These are phyloP conservation scores for Chrysoperla carnea DNA, from an alignment of 1,140 invertebrate genomes.

Conservation along the genomic window DNA sequence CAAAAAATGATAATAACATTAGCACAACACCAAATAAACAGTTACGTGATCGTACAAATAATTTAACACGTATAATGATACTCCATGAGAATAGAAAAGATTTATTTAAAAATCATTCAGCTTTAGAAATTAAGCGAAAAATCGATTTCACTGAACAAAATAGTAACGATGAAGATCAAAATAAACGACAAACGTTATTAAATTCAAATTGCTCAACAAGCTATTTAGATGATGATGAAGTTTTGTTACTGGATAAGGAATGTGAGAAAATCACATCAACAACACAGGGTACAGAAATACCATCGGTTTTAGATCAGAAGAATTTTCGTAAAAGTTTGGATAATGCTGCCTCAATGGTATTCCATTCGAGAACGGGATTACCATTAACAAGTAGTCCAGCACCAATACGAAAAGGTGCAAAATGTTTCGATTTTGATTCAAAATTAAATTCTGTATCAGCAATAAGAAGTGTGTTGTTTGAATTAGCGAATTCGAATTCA, in stretches of 20 bases:
- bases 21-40: constrained; percentile 2
- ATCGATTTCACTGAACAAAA: background rate
- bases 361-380: constrained; percentile 63
- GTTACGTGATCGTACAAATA: background rate
- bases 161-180: background rate
- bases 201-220: no score
- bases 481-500: constrained; percentile 17
- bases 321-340: constrained; percentile 57
- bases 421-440: constrained; percentile 73
- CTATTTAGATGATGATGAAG: background rate
- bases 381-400: constrained; percentile 79
- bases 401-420: constrained; percentile 53
- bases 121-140: background rate
- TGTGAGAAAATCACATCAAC: constrained; percentile 1
- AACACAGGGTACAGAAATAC: constrained; percentile 23
- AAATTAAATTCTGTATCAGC: constrained; percentile 61
- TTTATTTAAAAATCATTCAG: background rate
- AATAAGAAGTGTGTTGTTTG: constrained; percentile 39
- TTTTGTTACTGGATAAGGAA: background rate
- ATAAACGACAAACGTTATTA: background rate
- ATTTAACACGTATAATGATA: no score
- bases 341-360: constrained; percentile 68
- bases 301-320: constrained; percentile 49
- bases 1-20: background rate
- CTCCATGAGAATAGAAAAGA: background rate